phyloP scores from a whole-genome alignment of 2,113 vertebrate genomes.

The Leuciscus idus region DNA sequence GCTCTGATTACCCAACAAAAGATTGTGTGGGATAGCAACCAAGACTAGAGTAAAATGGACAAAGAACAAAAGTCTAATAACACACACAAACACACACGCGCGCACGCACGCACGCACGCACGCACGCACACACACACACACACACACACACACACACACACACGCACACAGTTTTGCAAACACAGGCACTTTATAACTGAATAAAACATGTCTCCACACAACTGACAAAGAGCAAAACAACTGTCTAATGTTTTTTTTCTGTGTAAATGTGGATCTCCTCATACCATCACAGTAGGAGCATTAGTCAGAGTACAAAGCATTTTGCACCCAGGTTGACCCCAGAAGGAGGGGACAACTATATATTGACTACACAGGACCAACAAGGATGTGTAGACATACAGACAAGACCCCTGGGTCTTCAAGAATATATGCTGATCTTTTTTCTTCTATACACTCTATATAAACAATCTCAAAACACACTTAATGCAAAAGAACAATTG shows the following conservation, averaged over 20 bases:
- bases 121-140: not conserved
- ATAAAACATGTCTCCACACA: not conserved
- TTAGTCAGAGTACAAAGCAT: slow-evolving; percentile 71
- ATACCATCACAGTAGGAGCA: slow-evolving; percentile 50
- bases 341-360: slow-evolving; percentile 61
- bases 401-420: slow-evolving; percentile 60
- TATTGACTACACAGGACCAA: slow-evolving; percentile 50
- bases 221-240: slow-evolving; percentile 2
- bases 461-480: slow-evolving; percentile 54
- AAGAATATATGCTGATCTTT: slow-evolving; percentile 57
- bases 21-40: slow-evolving; percentile 6
- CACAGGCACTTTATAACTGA: not conserved
- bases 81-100: not conserved
- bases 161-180: not conserved
- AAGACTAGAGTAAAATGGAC: slow-evolving; percentile 8
- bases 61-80: slow-evolving; percentile 2
- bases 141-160: not conserved
- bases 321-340: slow-evolving; percentile 58
- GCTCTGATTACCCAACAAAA: slow-evolving; percentile 21
- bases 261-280: slow-evolving; percentile 16
- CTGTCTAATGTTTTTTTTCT: not conserved
- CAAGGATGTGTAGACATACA: slow-evolving; percentile 60
- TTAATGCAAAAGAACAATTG: slow-evolving; percentile 18
- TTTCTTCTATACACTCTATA: not conserved
- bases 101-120: not conserved